Evolutionary conservation across 2,113 vertebrate species (phyloP), one percentile per base, ranked within the genome.

Genomic region (Dermatemys mawii): DNA sequence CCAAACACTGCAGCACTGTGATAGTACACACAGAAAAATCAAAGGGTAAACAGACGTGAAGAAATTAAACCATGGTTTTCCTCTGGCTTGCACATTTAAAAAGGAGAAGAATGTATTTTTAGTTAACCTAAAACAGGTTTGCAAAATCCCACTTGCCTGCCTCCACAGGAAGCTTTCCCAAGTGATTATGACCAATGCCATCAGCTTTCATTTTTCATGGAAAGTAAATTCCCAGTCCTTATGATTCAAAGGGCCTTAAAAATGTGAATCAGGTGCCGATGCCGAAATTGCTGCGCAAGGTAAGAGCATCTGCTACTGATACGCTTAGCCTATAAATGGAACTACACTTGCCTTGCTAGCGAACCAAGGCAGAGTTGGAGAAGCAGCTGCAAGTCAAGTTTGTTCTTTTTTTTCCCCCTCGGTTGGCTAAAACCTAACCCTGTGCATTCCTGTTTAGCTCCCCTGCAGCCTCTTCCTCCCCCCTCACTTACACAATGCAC

Each of bases 271-370:
- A 50, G 13, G 17, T 51, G 38, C 63, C 2, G 0, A 63, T 87
- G 76, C 81, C 26, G 63, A 35, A 60, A 82, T 26, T 49, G 63
- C 85, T 51, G 55, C 78, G 75, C 88, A 93, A 91, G 81, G 48
- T 92, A 75, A 81, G 44, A 78, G 85, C 63, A 94, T 19, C 51
- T 53, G 83, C 81, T 83, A 78, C n/a, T 32, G n/a, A 14, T 76
- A 38, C 0, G 11, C 6, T 0, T 0, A 49, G 10, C 22, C 1
- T 0, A 55, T 67, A 12, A 81, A 29, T 63, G 75, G 2, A 2
- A 13, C 35, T 2, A 5, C 46, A 41, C 2, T 0, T 3, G 35
- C 51, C 44, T n/a, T 67, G 26, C 54, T 2, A 0, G 48, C 41
- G 7, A 76, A 83, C n/a, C 76, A 35, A 81, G 70, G 51, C 51